Evolutionary conservation across 64 coral and sea anemone genomes (phyloP).

Genomic region (Montipora efflorescens): DNA sequence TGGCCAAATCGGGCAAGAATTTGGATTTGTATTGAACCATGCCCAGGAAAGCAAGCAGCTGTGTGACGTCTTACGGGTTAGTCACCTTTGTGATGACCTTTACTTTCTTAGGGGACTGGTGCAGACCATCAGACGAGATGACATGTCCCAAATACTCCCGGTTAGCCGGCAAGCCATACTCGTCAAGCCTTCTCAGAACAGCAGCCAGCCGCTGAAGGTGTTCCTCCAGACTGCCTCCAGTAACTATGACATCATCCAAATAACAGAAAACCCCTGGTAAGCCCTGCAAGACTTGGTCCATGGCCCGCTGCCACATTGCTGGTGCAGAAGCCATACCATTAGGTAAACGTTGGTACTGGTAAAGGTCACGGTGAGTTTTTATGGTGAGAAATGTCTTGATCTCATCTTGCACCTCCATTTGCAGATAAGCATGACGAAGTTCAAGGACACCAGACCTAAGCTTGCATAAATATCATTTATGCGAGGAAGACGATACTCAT

Average conservation of each 20-base stretch:
- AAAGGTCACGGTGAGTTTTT: neutral
- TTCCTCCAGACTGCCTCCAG: neutral
- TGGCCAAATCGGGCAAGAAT: conserved; percentile 19
- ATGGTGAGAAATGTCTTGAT: conserved; percentile 19
- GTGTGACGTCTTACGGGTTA: conserved; percentile 7
- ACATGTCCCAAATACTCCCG: conserved; percentile 46
- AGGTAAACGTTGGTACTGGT: conserved; percentile 25
- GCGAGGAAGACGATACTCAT: conserved; percentile 34
- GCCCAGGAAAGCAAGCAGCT: conserved; percentile 8
- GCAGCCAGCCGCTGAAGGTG: neutral
- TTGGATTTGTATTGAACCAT: conserved; percentile 34
- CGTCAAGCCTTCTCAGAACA: conserved; percentile 5
- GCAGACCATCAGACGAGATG: conserved; percentile 26
- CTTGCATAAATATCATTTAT: conserved; percentile 42
- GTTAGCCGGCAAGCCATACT: conserved; percentile 35
- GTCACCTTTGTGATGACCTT: neutral
- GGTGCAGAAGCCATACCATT: conserved; percentile 38
- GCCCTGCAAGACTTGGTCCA: conserved; percentile 41
- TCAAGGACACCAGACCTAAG: conserved; percentile 2
- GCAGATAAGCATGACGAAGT: conserved; percentile 25
- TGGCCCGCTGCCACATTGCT: conserved; percentile 34
- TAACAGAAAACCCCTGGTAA: conserved; percentile 14
- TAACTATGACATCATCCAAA: conserved; percentile 35
- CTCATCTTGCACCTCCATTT: conserved; percentile 43
- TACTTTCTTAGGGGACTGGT: conserved; percentile 36